A percentile compares a stretch with the other conserved stretches of the same genome.
Conservation (phyloP, 2,888 invertebrate species). For the Endomychus coccineus region DNA sequence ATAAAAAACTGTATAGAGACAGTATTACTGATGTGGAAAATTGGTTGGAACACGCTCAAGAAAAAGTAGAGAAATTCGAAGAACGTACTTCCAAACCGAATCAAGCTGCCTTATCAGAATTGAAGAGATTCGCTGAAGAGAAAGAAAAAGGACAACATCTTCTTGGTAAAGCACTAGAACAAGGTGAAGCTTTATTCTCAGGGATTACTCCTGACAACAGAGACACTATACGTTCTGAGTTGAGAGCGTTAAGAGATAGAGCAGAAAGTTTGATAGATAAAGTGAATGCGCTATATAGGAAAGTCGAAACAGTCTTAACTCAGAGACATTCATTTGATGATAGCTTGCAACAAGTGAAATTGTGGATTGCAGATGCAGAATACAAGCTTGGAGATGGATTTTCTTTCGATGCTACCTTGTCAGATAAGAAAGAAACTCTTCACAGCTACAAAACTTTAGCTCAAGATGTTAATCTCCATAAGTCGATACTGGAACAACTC, state of each 20-base stretch:
- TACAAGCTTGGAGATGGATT: slow-evolving; percentile 64
- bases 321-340: slow-evolving; percentile 91
- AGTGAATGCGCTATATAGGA: slow-evolving; percentile 76
- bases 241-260: slow-evolving; percentile 70
- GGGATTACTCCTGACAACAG: slow-evolving; percentile 82
- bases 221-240: slow-evolving; percentile 73
- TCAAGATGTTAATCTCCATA: slow-evolving; percentile 82
- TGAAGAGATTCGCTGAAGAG: slow-evolving; percentile 64
- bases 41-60: slow-evolving; percentile 72
- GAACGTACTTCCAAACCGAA: slow-evolving; percentile 72
- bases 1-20: slow-evolving; percentile 60
- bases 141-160: slow-evolving; percentile 74
- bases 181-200: slow-evolving; percentile 77
- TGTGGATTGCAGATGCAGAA: slow-evolving; percentile 78
- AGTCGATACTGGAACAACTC: slow-evolving; percentile 74
- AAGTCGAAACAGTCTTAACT: slow-evolving; percentile 80
- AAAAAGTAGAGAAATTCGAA: slow-evolving; percentile 65
- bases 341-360: slow-evolving; percentile 77
- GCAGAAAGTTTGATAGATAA: slow-evolving; percentile 81
- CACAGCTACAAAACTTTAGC: slow-evolving; percentile 72
- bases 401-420: slow-evolving; percentile 69
- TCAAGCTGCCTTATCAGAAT: slow-evolving; percentile 65
- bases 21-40: slow-evolving; percentile 62
- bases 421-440: slow-evolving; percentile 81
- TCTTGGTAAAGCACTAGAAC: slow-evolving; percentile 72